These are phyloP conservation scores for Leptopilina myrica DNA, from an alignment of 2,888 invertebrate genomes.

Conservation along the genomic window DNA sequence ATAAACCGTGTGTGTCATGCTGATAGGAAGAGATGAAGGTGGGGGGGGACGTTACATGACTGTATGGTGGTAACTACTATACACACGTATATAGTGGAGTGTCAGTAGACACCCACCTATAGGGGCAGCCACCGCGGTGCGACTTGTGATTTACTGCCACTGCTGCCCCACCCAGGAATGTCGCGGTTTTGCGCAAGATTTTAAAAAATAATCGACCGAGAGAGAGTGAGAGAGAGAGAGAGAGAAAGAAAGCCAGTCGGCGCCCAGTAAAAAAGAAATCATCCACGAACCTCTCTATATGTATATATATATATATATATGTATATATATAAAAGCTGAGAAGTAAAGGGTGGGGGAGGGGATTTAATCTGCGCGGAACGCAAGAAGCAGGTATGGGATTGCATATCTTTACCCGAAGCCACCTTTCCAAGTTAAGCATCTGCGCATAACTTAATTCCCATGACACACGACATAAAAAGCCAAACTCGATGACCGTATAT, in stretches of 20 bases:
- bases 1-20: constrained; percentile 70
- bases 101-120: constrained; percentile 64
- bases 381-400: constrained; percentile 39
- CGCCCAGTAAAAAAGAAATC: constrained; percentile 53
- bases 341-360: constrained; percentile 43
- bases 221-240: constrained; percentile 42
- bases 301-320: no score
- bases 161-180: constrained; percentile 76
- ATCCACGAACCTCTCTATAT: constrained; percentile 44
- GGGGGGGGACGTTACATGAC: constrained; percentile 66
- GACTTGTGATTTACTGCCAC: constrained; percentile 60
- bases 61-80: constrained; percentile 69
- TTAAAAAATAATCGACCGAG: constrained; percentile 67
- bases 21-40: constrained; percentile 62
- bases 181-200: constrained; percentile 72
- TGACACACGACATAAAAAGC: constrained; percentile 35
- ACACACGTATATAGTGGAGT: no score
- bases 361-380: constrained; percentile 58
- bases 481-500: constrained; percentile 13
- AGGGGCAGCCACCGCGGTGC: constrained; percentile 56
- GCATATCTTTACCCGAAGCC: constrained; percentile 26
- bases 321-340: no score
- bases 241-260: constrained; percentile 46
- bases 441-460: constrained; percentile 35
- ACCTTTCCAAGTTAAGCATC: constrained; percentile 23